Percentiles rank a stretch among this genome's conserved stretches.
These are phyloP conservation scores for Hedychridium roseum DNA, from an alignment of 2,888 invertebrate species.

Conservation along the genomic window DNA sequence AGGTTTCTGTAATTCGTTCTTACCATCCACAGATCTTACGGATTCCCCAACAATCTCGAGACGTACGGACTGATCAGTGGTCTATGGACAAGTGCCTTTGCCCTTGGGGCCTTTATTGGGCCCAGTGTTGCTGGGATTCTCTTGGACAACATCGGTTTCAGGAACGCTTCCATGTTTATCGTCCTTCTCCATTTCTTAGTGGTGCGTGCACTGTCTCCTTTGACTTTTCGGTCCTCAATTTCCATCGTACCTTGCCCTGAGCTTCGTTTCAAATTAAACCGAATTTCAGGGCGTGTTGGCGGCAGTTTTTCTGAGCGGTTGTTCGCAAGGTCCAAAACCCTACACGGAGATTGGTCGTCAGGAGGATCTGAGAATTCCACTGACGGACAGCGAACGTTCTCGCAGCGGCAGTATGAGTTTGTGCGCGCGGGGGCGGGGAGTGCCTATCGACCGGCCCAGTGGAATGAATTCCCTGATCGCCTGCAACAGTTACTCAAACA, in stretches of 20 bases:
- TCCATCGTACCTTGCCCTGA: not conserved
- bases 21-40: slow-evolving; percentile 75
- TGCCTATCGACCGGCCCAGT: slow-evolving; percentile 75
- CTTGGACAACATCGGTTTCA: slow-evolving; percentile 77
- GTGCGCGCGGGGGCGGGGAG: slow-evolving; percentile 56
- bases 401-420: slow-evolving; percentile 35
- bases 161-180: slow-evolving; percentile 76
- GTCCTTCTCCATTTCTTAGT: slow-evolving; percentile 72
- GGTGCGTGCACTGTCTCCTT: slow-evolving; percentile 63
- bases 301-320: slow-evolving; percentile 56
- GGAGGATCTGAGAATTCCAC: slow-evolving; percentile 50
- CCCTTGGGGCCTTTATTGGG: slow-evolving; percentile 86
- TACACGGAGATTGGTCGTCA: slow-evolving; percentile 57
- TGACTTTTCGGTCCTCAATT: not conserved
- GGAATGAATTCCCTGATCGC: slow-evolving; percentile 80
- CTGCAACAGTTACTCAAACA: slow-evolving; percentile 80
- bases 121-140: slow-evolving; percentile 80
- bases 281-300: slow-evolving; percentile 58
- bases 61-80: slow-evolving; percentile 91
- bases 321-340: slow-evolving; percentile 53
- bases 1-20: too few relatives aligned
- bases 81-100: slow-evolving; percentile 89
- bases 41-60: slow-evolving; percentile 84
- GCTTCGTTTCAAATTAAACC: not conserved
- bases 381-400: slow-evolving; percentile 51